Base-by-base conservation (phyloP, 2,797 vertebrate genomes). In the Channa striata region DNA sequence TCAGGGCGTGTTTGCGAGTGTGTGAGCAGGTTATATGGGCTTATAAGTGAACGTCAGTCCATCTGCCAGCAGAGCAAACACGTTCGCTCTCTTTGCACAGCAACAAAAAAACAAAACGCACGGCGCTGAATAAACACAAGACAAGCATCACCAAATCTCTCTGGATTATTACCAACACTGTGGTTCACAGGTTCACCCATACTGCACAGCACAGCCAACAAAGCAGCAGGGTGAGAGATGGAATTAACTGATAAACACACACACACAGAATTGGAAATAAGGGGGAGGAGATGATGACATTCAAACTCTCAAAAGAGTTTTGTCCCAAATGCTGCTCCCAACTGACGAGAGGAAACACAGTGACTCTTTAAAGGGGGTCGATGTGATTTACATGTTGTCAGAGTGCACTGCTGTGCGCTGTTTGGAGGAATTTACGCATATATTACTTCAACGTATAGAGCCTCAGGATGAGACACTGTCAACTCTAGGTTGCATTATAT, bases 301-400 rank as follows among this genome's bases (percentile, higher is more conserved):
- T 88, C 81, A 84, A 87, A 89, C 49, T 20, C 74, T 83, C 56
- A 77, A 83, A 85, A 75, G 78, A 59, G 56, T 78, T 85, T 88
- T 83, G 77, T 83, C 68, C 61, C 37, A 59, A 40, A 25, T 17
- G 48, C 52, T 56, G 64, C 72, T 69, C 33, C 76, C 57, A 61
- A 72, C 80, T 80, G 85, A 83, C 67, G 39, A 47, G 72, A 82
- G 78, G 72, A 80, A 81, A 80, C 58, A 5, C 69, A 50, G 46
- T 16, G 33, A 0, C 59, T 68, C 5, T 75, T 30, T 30, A 30
- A 81, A 83, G 62, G 64, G 56, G 78, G 59, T 46, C 11, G 50
- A 68, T 40, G 78, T 68, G 75, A 90, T 89, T 77, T 86, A 59
- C 67, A 88, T 81, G 84, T 81, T 5, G 70, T 59, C 59, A 46